Base-by-base conservation (phyloP, 2,888 invertebrate genomes). In the Amphipyra tragopoginis region DNA sequence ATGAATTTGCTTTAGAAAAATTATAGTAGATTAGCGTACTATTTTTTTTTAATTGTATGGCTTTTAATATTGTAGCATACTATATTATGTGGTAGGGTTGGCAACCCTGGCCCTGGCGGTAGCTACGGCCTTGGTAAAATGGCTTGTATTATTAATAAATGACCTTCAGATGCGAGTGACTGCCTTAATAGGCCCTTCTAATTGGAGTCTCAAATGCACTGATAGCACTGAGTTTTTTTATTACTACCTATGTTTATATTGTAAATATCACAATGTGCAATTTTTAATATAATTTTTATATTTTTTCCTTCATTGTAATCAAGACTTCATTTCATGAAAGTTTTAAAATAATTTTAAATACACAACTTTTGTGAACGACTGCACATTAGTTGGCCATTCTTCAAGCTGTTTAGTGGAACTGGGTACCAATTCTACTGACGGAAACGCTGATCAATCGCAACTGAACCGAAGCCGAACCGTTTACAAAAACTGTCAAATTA, bases 241-340 rank as follows among this genome's bases (percentile, higher is more conserved):
- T 62, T 54, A 50, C 52, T 33, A 51, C 39, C 26, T 60, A 60
- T 72, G 65, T 77, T 75, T 69, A 76, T 77, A 80, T 74, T 82
- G 83, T 82, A 79, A 82, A 83, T 82, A 81, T 49, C 59, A 65
- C 61, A 10, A 56, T 38, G 71, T 77, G 78, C 73, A 81, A 82
- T 81, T 77, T n/a, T 65, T 69, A 47, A 57, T 70, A 54, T 72
- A 61, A 59, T 63, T 65, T 61, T 55, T 68, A 67, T 70, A 56
- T 52, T 55, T 56, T 49, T 64, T 61, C 50, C 10, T 65, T 58
- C 60, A 65, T 57, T 34, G 47, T 43, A 65, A 61, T 58, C 59
- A 69, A 49, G 11, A 58, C 14, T 34, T 45, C 26, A 14, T 21
- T 26, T 13, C 11, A 48, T 13, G 15, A 14, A 47, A n/a, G n/a